Percentiles rank a stretch among this genome's conserved stretches.
These are phyloP conservation scores for Trigoniulus corallinus DNA, from an alignment of 1,140 invertebrate genomes.

Conservation along the genomic window DNA sequence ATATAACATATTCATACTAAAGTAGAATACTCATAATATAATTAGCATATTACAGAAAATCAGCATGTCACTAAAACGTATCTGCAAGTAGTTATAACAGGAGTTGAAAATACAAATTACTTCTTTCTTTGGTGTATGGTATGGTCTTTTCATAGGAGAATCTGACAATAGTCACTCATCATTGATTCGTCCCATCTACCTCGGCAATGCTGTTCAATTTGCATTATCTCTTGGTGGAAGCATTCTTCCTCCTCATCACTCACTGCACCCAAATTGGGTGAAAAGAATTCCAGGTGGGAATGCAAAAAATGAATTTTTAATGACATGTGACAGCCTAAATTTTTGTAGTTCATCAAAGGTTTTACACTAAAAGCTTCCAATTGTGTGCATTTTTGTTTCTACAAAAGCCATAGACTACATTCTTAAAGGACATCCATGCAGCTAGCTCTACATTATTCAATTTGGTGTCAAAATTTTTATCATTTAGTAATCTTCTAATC, in stretches of 20 bases:
- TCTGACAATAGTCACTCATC: constrained; percentile 15
- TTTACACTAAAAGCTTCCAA: background rate
- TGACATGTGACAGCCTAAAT: constrained; percentile 15
- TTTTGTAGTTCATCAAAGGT: background rate
- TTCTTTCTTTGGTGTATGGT: background rate
- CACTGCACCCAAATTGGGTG: constrained; percentile 13
- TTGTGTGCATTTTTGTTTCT: background rate
- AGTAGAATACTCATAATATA: background rate
- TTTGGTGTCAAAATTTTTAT: background rate
- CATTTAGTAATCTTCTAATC: constrained; percentile 9
- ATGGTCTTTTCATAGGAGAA: background rate
- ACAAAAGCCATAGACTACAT: background rate
- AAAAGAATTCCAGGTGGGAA: constrained; percentile 23
- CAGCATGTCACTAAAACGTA: background rate
- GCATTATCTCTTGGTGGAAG: constrained; percentile 28
- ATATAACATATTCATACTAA: too few species aligned
- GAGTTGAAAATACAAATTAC: background rate
- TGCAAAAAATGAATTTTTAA: too few species aligned
- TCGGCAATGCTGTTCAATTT: constrained; percentile 18
- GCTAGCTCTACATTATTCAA: background rate
- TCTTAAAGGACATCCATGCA: background rate
- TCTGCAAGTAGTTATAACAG: background rate
- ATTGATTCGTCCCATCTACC: constrained; percentile 13
- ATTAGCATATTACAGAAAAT: background rate
- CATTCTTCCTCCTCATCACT: constrained; percentile 19